A percentile compares a stretch with the other conserved stretches of the same genome.
Conservation (phyloP, 1,140 invertebrate species). For the Ceratitis capitata region DNA sequence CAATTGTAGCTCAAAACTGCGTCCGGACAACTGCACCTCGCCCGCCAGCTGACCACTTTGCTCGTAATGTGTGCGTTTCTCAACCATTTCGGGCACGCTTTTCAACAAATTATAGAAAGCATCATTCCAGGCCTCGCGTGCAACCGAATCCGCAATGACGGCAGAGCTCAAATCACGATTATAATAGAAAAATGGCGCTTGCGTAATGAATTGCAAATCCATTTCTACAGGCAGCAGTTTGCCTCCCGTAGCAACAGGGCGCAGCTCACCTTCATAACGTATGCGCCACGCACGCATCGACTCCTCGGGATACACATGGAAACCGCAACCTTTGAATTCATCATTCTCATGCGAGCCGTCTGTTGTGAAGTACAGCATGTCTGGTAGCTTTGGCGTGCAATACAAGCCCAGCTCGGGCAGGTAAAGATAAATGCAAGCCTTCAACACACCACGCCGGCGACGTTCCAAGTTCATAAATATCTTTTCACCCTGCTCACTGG, state of each 20-base stretch:
- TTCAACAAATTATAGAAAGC: slow-evolving; percentile 53
- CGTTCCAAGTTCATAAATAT: slow-evolving; percentile 56
- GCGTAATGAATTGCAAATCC: slow-evolving; percentile 51
- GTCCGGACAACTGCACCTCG: slow-evolving; percentile 8
- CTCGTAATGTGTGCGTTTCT: slow-evolving; percentile 57
- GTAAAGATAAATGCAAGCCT: slow-evolving; percentile 56
- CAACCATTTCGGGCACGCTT: slow-evolving; percentile 52
- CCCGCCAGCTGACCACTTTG: slow-evolving; percentile 51
- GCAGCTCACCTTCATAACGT: slow-evolving; percentile 49
- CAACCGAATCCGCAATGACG: slow-evolving; percentile 59
- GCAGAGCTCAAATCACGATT: slow-evolving; percentile 57
- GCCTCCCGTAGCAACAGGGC: neutral
- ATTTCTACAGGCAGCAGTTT: slow-evolving; percentile 47
- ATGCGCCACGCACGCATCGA: slow-evolving; percentile 56
- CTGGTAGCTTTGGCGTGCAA: slow-evolving; percentile 53
- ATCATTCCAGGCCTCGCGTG: slow-evolving; percentile 60
- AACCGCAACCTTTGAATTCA: slow-evolving; percentile 56
- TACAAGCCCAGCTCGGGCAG: slow-evolving; percentile 49
- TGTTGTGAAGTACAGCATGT: slow-evolving; percentile 60
- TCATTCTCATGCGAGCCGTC: slow-evolving; percentile 51
- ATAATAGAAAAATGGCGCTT: slow-evolving; percentile 53
- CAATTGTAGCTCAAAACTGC: slow-evolving; percentile 41
- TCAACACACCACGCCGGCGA: slow-evolving; percentile 52
- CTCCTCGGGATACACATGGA: slow-evolving; percentile 54
- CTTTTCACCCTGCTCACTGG: slow-evolving; percentile 52